phyloP scores from a whole-genome alignment of 2,113 vertebrate genomes.

The Oreochromis aureus region DNA sequence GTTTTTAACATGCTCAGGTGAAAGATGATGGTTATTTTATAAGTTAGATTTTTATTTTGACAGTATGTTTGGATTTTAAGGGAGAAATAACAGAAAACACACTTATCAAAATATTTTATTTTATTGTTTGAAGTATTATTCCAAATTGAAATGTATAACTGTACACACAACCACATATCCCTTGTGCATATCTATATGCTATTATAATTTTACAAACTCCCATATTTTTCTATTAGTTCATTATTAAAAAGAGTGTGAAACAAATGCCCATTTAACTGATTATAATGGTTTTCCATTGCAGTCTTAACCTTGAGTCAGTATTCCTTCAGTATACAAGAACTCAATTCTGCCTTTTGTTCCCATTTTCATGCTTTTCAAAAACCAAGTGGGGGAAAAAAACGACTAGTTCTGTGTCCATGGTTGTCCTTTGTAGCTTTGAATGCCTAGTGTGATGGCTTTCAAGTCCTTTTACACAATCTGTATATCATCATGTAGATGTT shows the following conservation, averaged over 20 bases:
- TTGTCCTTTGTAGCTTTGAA: background rate
- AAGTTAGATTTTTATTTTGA: background rate
- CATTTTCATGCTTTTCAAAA: background rate
- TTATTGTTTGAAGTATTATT: background rate
- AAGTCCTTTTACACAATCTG: background rate
- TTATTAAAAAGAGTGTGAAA: background rate
- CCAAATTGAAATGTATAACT: background rate
- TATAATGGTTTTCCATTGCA: background rate
- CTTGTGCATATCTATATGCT: background rate
- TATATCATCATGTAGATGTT: background rate
- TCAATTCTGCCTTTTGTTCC: background rate
- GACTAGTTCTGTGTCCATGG: background rate
- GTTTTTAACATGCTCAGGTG: background rate
- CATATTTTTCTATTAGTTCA: background rate
- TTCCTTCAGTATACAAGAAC: background rate
- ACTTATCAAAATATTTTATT: background rate
- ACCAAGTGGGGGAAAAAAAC: background rate
- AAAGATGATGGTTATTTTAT: background rate
- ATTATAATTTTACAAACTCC: background rate
- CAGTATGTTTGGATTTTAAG: background rate
- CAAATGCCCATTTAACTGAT: background rate
- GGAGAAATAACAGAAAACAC: background rate
- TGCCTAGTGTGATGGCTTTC: background rate
- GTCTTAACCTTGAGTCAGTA: background rate
- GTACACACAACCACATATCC: background rate